A percentile compares a stretch with the other conserved stretches of the same genome.
Conservation (phyloP, 2,888 invertebrate species). For the Drosophila pseudotalamancana region DNA sequence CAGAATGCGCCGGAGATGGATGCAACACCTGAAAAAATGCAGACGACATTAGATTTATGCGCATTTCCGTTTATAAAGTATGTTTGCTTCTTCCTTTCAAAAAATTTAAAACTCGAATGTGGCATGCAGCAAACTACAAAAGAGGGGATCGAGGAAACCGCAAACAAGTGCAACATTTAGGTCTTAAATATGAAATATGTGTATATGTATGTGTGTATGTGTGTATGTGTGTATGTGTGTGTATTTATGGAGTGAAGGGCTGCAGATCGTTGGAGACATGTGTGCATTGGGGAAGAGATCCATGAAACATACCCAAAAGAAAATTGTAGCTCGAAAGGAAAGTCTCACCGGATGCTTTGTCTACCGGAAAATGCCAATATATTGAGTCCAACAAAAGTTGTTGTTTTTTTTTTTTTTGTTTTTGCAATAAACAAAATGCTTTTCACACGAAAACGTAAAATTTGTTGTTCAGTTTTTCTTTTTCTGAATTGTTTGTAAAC, state of each 20-base stretch:
- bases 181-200: too few relatives aligned
- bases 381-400: constrained; percentile 16
- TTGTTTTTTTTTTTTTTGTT: neutral
- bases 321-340: constrained; percentile 14
- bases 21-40: constrained; percentile 69
- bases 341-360: constrained; percentile 30
- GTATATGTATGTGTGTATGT: too few relatives aligned
- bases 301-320: neutral
- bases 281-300: neutral
- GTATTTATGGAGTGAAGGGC: neutral
- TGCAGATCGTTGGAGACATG: neutral
- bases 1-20: constrained; percentile 35
- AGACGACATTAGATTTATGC: constrained; percentile 69
- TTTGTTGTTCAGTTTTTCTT: neutral
- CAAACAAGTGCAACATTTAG: constrained; percentile 19
- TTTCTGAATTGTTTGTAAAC: constrained; percentile 35
- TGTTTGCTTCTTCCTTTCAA: neutral
- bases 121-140: neutral
- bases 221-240: neutral
- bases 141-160: neutral
- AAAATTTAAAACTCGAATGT: constrained; percentile 1
- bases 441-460: constrained; percentile 19
- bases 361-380: constrained; percentile 34
- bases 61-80: constrained; percentile 40
- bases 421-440: constrained; percentile 23